Conservation (phyloP, 2,113 vertebrate species). For the Philantomba maxwellii region DNA sequence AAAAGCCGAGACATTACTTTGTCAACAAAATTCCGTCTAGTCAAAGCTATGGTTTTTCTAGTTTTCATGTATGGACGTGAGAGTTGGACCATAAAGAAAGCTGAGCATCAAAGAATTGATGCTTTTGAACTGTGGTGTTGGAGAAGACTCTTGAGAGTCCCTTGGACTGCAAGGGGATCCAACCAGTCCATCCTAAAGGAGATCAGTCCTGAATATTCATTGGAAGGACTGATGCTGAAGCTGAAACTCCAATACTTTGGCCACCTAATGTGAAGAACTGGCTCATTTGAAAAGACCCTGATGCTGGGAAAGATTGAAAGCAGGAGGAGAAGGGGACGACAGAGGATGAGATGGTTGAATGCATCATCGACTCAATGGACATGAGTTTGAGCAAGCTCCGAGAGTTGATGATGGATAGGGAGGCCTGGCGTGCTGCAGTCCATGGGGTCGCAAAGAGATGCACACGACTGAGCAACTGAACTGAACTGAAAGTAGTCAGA, state of each 20-base stretch:
- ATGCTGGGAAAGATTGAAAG: not conserved
- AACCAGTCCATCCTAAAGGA: not conserved
- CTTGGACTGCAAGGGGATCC: not conserved
- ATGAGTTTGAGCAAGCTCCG: not conserved
- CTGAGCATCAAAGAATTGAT: not conserved
- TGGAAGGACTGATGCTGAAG: not conserved
- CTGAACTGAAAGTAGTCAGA: not conserved
- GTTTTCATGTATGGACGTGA: not conserved
- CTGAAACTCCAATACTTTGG: not conserved
- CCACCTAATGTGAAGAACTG: not conserved
- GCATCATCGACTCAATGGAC: not conserved
- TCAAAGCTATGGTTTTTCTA: not conserved
- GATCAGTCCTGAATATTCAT: not conserved
- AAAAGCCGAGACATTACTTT: not conserved
- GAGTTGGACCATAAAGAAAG: not conserved
- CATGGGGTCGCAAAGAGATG: accelerated
- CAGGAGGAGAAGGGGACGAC: accelerated
- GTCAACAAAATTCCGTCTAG: not conserved
- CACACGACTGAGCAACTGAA: not conserved
- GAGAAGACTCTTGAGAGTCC: not conserved
- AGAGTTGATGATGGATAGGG: not conserved
- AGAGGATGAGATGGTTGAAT: not conserved
- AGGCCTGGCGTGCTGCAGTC: accelerated
- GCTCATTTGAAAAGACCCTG: not conserved
- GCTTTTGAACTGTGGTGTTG: not conserved